Conservation (phyloP, 2,888 invertebrate species). For the Agonopterix subpropinquella region DNA sequence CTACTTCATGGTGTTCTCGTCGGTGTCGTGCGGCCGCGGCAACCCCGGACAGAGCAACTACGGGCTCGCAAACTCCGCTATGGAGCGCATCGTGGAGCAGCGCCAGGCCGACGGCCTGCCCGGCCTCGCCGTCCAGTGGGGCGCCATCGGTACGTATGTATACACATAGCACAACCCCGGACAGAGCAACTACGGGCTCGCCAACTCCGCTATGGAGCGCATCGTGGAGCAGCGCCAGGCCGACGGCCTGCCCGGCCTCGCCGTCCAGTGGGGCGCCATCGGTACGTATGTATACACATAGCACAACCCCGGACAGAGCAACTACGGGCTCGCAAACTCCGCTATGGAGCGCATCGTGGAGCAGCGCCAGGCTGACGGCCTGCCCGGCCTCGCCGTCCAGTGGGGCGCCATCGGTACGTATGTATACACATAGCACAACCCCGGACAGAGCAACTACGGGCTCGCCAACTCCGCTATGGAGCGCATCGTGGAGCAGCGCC, state of each 20-base stretch:
- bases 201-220: constrained; percentile 98
- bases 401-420: constrained; percentile 94
- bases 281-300: constrained; percentile 51
- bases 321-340: constrained; percentile 98
- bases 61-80: constrained; percentile 96
- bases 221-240: constrained; percentile 90
- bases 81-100: constrained; percentile 96
- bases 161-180: constrained; percentile 90
- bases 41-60: constrained; percentile 98
- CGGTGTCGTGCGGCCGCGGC: constrained; percentile 97
- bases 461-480: constrained; percentile 99
- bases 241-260: constrained; percentile 89
- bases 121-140: constrained; percentile 97
- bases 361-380: constrained; percentile 85
- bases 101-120: constrained; percentile 90
- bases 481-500: constrained; percentile 91
- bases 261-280: constrained; percentile 99
- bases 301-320: constrained; percentile 96
- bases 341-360: constrained; percentile 98
- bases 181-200: constrained; percentile 97
- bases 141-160: constrained; percentile 83
- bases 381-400: constrained; percentile 94
- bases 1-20: constrained; percentile 97
- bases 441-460: constrained; percentile 98
- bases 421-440: constrained; percentile 78